Percentiles rank a stretch among this genome's conserved stretches.
Evolutionary conservation across 2,888 invertebrate genomes (phyloP).

Genomic region (Cephus nigrinus): DNA sequence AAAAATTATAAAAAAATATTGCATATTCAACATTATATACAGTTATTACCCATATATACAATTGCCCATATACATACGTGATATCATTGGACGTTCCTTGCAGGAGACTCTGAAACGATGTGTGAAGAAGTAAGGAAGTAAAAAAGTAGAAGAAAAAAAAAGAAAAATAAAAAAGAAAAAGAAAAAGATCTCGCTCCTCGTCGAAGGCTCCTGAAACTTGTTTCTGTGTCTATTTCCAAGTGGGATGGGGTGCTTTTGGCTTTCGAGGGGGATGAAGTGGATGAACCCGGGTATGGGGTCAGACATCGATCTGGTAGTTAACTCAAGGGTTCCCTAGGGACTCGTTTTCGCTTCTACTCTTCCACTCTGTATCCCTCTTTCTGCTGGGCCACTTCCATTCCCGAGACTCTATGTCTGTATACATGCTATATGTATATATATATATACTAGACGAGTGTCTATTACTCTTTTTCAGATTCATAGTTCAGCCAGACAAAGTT

Average conservation of each 20-base stretch:
- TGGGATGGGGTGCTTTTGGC: conserved; percentile 15
- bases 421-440: background rate
- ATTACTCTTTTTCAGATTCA: background rate
- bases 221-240: background rate
- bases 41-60: background rate
- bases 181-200: conserved; percentile 13
- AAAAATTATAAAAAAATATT: background rate
- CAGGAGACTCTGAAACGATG: conserved; percentile 13
- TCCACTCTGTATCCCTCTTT: conserved; percentile 5
- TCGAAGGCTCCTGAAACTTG: background rate
- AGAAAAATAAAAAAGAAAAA: conserved; percentile 14
- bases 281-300: conserved; percentile 43
- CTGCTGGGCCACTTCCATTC: background rate
- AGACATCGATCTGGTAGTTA: conserved; percentile 65
- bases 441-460: background rate
- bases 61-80: background rate
- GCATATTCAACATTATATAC: background rate
- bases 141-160: conserved; percentile 7
- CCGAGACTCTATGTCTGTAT: background rate
- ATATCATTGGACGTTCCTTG: background rate
- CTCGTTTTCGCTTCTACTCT: conserved; percentile 46
- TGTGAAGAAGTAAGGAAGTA: background rate
- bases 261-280: conserved; percentile 15
- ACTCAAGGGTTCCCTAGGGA: conserved; percentile 61
- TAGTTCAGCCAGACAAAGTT: background rate